phyloP scores from a whole-genome alignment of 2,113 vertebrate genomes.

The Brachirus orientalis region DNA sequence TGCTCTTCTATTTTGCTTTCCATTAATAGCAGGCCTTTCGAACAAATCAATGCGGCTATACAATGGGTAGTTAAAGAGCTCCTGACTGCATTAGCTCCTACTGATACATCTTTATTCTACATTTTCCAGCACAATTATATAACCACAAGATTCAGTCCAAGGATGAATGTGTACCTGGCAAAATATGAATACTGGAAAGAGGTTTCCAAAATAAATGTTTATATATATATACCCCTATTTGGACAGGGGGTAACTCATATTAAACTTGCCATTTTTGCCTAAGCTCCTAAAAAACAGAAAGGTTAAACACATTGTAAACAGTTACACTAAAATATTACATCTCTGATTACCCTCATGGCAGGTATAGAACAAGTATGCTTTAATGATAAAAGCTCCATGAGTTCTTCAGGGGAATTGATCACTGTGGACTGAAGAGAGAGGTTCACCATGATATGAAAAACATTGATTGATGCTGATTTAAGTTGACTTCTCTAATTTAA shows the following conservation, averaged over 20 bases:
- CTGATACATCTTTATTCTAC: slow-evolving; percentile 40
- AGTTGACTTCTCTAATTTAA: too few relatives aligned
- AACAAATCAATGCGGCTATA: slow-evolving; percentile 75
- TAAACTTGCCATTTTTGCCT: slow-evolving; percentile 22
- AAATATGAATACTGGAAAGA: slow-evolving; percentile 31
- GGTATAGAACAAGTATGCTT: not conserved
- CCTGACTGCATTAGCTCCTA: slow-evolving; percentile 39
- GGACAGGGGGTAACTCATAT: slow-evolving; percentile 17
- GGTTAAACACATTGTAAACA: slow-evolving; percentile 8
- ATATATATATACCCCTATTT: slow-evolving; percentile 44
- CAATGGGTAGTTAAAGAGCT: slow-evolving; percentile 63
- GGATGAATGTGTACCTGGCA: slow-evolving; percentile 45
- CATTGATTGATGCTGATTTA: too few relatives aligned
- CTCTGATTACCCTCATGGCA: slow-evolving; percentile 17
- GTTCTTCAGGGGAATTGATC: slow-evolving; percentile 4
- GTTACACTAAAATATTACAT: slow-evolving; percentile 4
- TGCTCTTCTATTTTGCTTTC: slow-evolving; percentile 55
- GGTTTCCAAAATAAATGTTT: slow-evolving; percentile 46
- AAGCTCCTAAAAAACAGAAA: slow-evolving; percentile 26
- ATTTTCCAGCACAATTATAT: slow-evolving; percentile 56
- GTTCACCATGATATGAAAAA: too few relatives aligned
- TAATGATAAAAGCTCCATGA: slow-evolving; percentile 11
- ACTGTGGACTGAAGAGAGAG: slow-evolving; percentile 1
- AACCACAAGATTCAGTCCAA: slow-evolving; percentile 45
- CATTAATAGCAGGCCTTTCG: slow-evolving; percentile 58